Conservation (phyloP, 2,888 invertebrate species). For the Rhimphoctona megacephalus region DNA sequence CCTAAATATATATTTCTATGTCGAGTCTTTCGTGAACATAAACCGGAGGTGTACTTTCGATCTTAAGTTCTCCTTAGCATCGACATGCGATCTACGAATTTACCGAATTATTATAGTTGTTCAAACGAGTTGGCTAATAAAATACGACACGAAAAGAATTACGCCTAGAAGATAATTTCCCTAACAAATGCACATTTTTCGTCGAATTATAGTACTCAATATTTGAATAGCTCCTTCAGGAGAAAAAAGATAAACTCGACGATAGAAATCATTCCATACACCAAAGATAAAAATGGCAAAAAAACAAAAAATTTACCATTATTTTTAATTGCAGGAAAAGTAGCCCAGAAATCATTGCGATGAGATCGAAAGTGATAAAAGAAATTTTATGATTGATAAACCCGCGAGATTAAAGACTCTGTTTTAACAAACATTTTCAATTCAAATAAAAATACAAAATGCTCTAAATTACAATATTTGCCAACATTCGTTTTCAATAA, state of each 20-base stretch:
- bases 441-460: background rate
- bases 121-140: background rate
- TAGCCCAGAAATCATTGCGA: too few species aligned
- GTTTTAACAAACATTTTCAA: too few species aligned
- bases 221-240: background rate
- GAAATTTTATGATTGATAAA: too few species aligned
- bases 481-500: background rate
- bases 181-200: background rate
- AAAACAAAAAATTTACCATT: background rate
- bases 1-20: background rate
- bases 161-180: background rate
- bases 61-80: conserved; percentile 11
- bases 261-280: background rate
- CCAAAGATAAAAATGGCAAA: background rate
- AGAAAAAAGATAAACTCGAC: background rate
- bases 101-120: conserved; percentile 5
- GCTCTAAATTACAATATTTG: background rate
- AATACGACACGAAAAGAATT: background rate
- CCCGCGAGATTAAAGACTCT: too few species aligned
- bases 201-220: background rate
- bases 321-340: background rate
- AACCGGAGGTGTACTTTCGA: conserved; percentile 12
- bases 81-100: conserved; percentile 17
- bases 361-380: too few species aligned
- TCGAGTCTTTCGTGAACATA: background rate